Conservation (phyloP, 2,113 vertebrate genomes). For the Otolemur garnettii region DNA sequence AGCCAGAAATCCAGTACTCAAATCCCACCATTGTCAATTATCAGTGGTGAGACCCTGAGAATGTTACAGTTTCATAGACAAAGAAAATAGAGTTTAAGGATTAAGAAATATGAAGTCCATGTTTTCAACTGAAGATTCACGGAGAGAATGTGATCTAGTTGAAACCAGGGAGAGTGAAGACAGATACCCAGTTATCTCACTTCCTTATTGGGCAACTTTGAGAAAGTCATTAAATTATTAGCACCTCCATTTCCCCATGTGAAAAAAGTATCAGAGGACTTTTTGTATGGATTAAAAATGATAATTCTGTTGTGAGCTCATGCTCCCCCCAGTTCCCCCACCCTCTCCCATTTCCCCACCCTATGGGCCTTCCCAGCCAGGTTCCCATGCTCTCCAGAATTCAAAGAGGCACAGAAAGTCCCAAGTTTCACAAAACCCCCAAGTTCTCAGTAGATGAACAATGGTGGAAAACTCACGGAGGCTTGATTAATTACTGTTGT, state of each 20-base stretch:
- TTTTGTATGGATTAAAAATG: not conserved
- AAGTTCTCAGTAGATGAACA: too few relatives aligned
- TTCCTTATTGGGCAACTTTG: not conserved
- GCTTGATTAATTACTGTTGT: too few relatives aligned
- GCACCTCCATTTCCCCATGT: not conserved
- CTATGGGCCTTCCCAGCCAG: too few relatives aligned
- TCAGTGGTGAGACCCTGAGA: not conserved
- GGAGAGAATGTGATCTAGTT: not conserved
- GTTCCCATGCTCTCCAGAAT: too few relatives aligned
- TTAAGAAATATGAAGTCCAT: not conserved
- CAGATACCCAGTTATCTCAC: not conserved
- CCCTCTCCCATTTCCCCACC: too few relatives aligned
- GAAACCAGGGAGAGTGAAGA: not conserved
- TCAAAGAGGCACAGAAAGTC: too few relatives aligned
- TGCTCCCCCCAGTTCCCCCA: too few relatives aligned
- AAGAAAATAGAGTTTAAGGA: slow-evolving; percentile 13
- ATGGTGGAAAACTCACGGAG: too few relatives aligned
- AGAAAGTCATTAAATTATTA: slow-evolving; percentile 24
- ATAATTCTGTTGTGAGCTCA: not conserved
- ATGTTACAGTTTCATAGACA: not conserved
- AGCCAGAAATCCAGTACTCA: not conserved
- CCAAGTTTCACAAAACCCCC: too few relatives aligned
- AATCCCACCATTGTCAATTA: not conserved
- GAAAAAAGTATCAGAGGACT: not conserved
- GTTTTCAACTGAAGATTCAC: not conserved